Evolutionary conservation across 92 coral and sea anemone species (phyloP).

Genomic region (Zoanthus solanderi): DNA sequence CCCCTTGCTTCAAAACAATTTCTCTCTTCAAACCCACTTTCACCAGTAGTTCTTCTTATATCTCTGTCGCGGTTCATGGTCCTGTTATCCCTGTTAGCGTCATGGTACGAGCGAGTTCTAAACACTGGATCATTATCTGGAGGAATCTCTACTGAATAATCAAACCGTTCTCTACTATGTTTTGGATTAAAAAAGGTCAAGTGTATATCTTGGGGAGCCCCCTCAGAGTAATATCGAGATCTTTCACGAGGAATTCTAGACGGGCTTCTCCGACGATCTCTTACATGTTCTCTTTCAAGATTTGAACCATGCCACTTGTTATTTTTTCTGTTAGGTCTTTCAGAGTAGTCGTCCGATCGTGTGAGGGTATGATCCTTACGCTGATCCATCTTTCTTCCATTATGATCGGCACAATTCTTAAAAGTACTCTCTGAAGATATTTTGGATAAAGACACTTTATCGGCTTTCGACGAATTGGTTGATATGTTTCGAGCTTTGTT

Average conservation of each 20-base stretch:
- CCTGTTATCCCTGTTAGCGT: not conserved
- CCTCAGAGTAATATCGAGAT: not conserved
- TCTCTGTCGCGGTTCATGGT: conserved; percentile 1
- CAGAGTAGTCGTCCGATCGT: not conserved
- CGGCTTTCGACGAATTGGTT: not conserved
- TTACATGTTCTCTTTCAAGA: not conserved
- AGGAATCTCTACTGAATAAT: not conserved
- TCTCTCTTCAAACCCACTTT: not conserved
- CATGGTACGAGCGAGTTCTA: conserved; percentile 1
- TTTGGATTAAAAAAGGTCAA: not conserved
- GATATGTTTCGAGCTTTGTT: not conserved
- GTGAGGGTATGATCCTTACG: not conserved
- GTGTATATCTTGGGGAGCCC: conserved; percentile 2
- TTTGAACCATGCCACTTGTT: not conserved
- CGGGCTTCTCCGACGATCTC: conserved; percentile 13
- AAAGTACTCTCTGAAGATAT: not conserved
- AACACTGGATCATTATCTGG: not conserved
- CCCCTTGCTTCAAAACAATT: not conserved
- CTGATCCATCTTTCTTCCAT: not conserved
- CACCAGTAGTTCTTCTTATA: not conserved
- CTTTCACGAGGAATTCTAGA: not conserved
- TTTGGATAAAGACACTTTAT: not conserved
- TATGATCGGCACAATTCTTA: not conserved
- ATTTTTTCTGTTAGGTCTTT: not conserved
- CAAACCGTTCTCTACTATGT: conserved; percentile 12